phyloP scores from a whole-genome alignment of 2,888 invertebrate species.

The Leptinotarsa juncta region DNA sequence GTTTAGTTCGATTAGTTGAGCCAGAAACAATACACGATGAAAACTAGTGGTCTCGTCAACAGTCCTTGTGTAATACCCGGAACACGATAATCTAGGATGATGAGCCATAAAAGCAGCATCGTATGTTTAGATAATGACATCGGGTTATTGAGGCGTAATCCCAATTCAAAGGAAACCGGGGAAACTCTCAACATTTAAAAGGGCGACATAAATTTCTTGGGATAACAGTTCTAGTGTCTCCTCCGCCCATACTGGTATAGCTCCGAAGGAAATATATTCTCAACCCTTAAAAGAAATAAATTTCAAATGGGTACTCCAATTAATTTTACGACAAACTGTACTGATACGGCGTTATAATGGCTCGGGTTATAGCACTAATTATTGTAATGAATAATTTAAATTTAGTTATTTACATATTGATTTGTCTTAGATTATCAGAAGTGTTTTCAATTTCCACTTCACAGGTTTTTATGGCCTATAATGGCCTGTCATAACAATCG shows the following conservation, averaged over 20 bases:
- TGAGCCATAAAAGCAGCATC: neutral
- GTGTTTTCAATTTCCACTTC: conserved; percentile 20
- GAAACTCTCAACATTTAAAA: neutral
- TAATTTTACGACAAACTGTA: conserved; percentile 16
- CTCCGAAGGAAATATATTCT: neutral
- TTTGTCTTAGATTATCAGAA: conserved; percentile 17
- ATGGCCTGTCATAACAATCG: conserved; percentile 8
- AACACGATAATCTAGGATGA: too few relatives aligned
- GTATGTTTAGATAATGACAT: neutral
- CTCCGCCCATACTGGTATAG: neutral
- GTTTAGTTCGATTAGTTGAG: too few relatives aligned
- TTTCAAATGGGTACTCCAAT: conserved; percentile 6
- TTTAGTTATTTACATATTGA: conserved; percentile 19
- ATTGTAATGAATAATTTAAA: conserved; percentile 18
- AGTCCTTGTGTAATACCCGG: too few relatives aligned
- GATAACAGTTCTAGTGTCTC: neutral
- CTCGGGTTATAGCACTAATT: conserved; percentile 12
- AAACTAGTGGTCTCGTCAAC: too few relatives aligned
- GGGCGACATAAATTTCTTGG: neutral
- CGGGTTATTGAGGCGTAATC: neutral
- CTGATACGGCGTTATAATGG: conserved; percentile 12
- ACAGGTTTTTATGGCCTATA: conserved; percentile 15
- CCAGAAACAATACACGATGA: too few relatives aligned
- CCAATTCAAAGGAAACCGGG: neutral
- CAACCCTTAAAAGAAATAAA: conserved; percentile 2